Percentiles rank a stretch among this genome's conserved stretches.
Evolutionary conservation across 2,113 vertebrate genomes (phyloP).

Genomic region (Gnathonemus longibarbis): DNA sequence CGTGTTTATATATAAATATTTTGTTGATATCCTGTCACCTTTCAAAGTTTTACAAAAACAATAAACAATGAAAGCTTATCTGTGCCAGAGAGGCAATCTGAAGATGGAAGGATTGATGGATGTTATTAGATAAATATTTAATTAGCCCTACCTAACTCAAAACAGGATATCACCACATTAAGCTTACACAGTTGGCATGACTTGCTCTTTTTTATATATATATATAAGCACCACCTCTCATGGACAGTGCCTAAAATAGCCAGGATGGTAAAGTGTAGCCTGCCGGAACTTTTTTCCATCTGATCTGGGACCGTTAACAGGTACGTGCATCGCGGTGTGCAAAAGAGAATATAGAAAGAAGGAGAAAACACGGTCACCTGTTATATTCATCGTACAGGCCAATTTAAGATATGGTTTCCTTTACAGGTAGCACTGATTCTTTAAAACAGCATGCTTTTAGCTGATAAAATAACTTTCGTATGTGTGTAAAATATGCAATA

Average conservation of each 20-base stretch:
- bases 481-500: neutral
- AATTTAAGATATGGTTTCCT: neutral
- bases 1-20: neutral
- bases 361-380: neutral
- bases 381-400: neutral
- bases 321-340: neutral
- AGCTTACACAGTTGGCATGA: neutral
- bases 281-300: neutral
- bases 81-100: neutral
- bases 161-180: neutral
- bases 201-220: neutral
- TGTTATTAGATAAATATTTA: neutral
- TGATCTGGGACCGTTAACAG: conserved; percentile 37
- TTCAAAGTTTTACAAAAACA: neutral
- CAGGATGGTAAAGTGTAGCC: neutral
- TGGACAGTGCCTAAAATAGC: conserved; percentile 12
- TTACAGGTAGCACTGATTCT: neutral
- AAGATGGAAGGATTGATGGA: neutral
- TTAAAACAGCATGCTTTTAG: neutral
- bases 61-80: neutral
- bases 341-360: neutral
- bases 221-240: neutral
- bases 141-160: neutral
- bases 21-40: neutral
- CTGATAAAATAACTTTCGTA: neutral